Conservation (phyloP, 2,113 vertebrate genomes). For the Malurus alboscapulatus region DNA sequence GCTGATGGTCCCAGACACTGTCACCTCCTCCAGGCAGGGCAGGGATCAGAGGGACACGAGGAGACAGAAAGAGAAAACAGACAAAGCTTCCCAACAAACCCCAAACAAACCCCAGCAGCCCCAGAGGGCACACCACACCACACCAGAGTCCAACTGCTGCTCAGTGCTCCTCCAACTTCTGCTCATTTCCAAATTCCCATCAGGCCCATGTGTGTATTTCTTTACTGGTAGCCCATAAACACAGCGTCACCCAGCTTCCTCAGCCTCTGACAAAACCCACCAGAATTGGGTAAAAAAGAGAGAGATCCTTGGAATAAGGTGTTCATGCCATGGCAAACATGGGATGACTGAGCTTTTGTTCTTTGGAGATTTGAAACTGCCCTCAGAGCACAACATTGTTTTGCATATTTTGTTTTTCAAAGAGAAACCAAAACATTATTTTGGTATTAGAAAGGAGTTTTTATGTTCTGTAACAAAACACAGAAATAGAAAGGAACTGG, state of each 20-base stretch:
- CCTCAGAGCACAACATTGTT: background rate
- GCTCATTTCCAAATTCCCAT: background rate
- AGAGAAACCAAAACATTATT: background rate
- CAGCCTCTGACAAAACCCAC: background rate
- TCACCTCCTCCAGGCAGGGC: background rate
- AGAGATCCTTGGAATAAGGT: rapidly evolving
- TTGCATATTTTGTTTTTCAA: background rate
- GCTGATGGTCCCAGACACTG: rapidly evolving
- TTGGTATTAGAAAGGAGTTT: background rate
- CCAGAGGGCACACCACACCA: background rate
- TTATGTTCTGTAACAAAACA: background rate
- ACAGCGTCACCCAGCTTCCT: background rate
- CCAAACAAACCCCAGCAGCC: too few species aligned
- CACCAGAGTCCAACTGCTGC: background rate
- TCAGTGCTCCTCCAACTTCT: background rate
- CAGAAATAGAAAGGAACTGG: background rate
- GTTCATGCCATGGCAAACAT: background rate
- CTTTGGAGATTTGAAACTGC: background rate
- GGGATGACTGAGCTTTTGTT: background rate
- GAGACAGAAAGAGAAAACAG: background rate
- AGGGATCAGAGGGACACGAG: background rate
- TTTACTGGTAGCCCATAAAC: background rate
- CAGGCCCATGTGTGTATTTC: rapidly evolving
- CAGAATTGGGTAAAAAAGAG: background rate
- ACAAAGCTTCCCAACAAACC: background rate